Evolutionary conservation across 2,888 invertebrate species (phyloP).

Genomic region (Bombylius major): DNA sequence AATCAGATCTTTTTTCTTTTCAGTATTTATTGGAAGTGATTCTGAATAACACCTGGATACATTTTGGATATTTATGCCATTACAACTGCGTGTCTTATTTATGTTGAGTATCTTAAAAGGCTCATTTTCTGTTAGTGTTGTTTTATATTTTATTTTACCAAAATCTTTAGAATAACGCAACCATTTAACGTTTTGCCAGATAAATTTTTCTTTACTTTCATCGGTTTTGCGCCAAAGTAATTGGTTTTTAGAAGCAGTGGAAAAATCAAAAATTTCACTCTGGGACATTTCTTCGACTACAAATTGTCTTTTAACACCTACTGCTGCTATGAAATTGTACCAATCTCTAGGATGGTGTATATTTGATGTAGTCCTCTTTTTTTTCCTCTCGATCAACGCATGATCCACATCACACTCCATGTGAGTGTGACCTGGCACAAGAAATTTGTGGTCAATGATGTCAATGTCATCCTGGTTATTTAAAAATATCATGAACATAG

Average conservation of each 20-base stretch:
- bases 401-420: constrained; percentile 12
- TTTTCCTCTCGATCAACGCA: constrained; percentile 11
- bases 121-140: constrained; percentile 2
- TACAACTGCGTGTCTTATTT: background rate
- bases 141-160: constrained; percentile 11
- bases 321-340: constrained; percentile 10
- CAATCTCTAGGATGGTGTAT: constrained; percentile 14
- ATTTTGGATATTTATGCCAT: too few species aligned
- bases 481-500: too few species aligned
- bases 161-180: constrained; percentile 11
- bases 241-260: constrained; percentile 7
- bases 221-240: constrained; percentile 11
- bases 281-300: constrained; percentile 11
- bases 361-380: constrained; percentile 10
- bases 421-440: constrained; percentile 4
- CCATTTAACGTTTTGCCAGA: constrained; percentile 13
- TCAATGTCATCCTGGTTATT: too few species aligned
- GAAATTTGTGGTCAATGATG: too few species aligned
- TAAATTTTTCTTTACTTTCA: constrained; percentile 9
- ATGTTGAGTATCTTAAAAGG: constrained; percentile 5
- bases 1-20: background rate
- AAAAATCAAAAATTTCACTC: constrained; percentile 9
- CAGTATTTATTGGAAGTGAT: too few species aligned
- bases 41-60: too few species aligned
- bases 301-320: constrained; percentile 11